Conservation (phyloP, 2,113 vertebrate species). For the Leucoraja erinaceus region DNA sequence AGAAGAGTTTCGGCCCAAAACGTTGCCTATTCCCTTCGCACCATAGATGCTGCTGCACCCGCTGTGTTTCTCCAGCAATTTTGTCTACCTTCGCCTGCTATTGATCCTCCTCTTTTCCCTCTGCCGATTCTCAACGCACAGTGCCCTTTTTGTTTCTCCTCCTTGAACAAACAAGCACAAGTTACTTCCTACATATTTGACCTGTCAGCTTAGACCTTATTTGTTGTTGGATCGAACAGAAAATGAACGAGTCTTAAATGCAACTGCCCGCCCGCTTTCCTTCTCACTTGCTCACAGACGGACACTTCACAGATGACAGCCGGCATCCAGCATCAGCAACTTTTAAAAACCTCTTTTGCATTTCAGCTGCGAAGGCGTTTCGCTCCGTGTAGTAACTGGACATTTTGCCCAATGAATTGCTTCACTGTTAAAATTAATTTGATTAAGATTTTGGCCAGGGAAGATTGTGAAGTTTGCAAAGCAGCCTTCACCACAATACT, state of each 20-base stretch:
- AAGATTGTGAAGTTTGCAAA: slow-evolving; percentile 12
- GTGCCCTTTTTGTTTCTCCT: not conserved
- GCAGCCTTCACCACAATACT: slow-evolving; percentile 19
- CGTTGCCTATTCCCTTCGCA: too few relatives aligned
- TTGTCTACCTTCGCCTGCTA: too few relatives aligned
- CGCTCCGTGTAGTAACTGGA: not conserved
- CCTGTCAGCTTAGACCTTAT: not conserved
- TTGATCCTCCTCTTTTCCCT: not conserved
- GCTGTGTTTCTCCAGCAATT: too few relatives aligned
- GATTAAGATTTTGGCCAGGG: slow-evolving; percentile 6
- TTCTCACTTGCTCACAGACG: not conserved
- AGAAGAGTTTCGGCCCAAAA: too few relatives aligned
- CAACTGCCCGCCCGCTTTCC: not conserved
- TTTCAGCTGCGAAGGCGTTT: not conserved
- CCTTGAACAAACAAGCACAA: not conserved
- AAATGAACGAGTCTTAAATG: not conserved
- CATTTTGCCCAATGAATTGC: slow-evolving; percentile 29
- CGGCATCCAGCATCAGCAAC: not conserved
- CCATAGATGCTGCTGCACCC: too few relatives aligned
- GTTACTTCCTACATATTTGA: not conserved
- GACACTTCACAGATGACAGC: not conserved
- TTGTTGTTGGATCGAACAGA: not conserved
- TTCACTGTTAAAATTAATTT: slow-evolving; percentile 16
- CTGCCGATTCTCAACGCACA: not conserved
- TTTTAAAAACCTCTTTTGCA: not conserved